A percentile compares a stretch with the other conserved stretches of the same genome.
phyloP scores from a whole-genome alignment of 2,113 vertebrate species.

The Lophura nycthemera region DNA sequence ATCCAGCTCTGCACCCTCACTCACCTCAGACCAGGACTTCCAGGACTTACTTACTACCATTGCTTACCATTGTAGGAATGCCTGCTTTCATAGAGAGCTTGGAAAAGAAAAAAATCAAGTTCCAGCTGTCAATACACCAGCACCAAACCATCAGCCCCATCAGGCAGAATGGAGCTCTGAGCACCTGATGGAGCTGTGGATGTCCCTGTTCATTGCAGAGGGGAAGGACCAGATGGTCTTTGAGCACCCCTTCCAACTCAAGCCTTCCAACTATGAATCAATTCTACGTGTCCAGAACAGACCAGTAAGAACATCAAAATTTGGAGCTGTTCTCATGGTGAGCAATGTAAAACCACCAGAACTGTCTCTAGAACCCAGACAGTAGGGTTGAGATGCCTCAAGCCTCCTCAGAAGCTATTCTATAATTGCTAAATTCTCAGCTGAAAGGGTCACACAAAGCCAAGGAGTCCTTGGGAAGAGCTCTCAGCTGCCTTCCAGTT shows the following conservation, averaged over 20 bases:
- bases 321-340: rapidly evolving
- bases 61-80: background rate
- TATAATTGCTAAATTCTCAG: background rate
- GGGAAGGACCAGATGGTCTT: too few species aligned
- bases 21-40: background rate
- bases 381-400: background rate
- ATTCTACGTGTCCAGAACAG: background rate
- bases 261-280: too few species aligned
- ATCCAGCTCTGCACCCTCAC: background rate
- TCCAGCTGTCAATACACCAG: too few species aligned
- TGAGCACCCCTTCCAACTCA: too few species aligned
- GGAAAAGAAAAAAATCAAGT: too few species aligned
- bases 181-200: too few species aligned
- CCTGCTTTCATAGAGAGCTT: background rate
- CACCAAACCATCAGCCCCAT: too few species aligned
- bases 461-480: background rate
- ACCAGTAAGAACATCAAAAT: background rate
- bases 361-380: rapidly evolving
- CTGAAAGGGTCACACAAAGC: too few species aligned
- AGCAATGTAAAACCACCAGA: rapidly evolving
- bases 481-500: background rate
- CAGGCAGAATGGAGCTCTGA: too few species aligned
- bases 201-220: too few species aligned
- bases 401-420: background rate
- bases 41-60: rapidly evolving